phyloP scores from a whole-genome alignment of 1,140 invertebrate species.

The Brachionus asplanchnoidis region DNA sequence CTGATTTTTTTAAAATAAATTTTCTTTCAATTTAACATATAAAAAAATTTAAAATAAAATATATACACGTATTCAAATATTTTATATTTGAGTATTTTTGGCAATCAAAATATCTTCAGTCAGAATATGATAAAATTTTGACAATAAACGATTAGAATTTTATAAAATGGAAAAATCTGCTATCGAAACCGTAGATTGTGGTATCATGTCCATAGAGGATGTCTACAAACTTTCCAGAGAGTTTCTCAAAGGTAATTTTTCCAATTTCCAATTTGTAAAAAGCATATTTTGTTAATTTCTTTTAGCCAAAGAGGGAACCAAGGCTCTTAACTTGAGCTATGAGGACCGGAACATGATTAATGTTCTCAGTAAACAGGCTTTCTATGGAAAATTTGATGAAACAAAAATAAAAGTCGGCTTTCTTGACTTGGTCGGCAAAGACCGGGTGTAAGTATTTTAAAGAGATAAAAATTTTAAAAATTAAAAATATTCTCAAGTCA shows the following conservation, averaged over 20 bases:
- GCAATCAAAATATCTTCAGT: not conserved
- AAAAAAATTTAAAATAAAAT: not conserved
- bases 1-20: not conserved
- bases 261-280: not conserved
- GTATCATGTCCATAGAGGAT: constrained; percentile 19
- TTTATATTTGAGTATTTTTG: not conserved
- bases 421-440: constrained; percentile 86
- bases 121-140: not conserved
- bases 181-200: not conserved
- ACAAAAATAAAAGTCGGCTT: constrained; percentile 78
- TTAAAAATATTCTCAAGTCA: constrained; percentile 59
- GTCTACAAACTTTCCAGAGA: constrained; percentile 1
- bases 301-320: constrained; percentile 92
- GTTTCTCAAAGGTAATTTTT: constrained; percentile 11
- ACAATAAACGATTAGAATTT: not conserved
- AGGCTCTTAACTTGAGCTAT: constrained; percentile 79
- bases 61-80: not conserved
- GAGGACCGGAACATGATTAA: constrained; percentile 84
- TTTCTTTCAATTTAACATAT: not conserved
- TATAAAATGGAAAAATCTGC: not conserved
- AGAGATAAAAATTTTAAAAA: not conserved
- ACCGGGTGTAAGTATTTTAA: constrained; percentile 65
- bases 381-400: constrained; percentile 73
- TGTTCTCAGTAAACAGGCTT: constrained; percentile 83
- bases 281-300: constrained; percentile 45